Evolutionary conservation across 2,888 invertebrate species (phyloP), one percentile per base, ranked within the genome.

Genomic region (Brenthis ino): DNA sequence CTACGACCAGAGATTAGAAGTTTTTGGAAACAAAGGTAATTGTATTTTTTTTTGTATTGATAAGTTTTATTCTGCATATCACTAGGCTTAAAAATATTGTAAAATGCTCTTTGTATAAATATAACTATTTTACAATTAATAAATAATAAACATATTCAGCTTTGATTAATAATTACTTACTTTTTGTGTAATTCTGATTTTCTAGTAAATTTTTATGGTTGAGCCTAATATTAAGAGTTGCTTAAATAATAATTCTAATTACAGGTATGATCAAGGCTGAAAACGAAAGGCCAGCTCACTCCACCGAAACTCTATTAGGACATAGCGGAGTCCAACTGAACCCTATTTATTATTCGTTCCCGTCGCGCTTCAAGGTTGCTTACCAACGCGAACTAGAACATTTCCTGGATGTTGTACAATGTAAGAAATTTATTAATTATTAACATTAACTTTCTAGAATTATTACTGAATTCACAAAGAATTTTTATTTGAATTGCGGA

Each of bases 1-100:
- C 1, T 96, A 96, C 76, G 96, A 96, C 74, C 95, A 95, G 81
- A 90, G 96, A 72, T 79, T 95, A 0, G 96, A 96, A 86, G 94
- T 93, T 12, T 95, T 95, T 74, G 95, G 95, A 57, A 89, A 93
- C 20, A 93, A 93, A 77, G 95, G 67, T 68, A 48, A 20, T 51
- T 8, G n/a, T 56, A n/a, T 14, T 12, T 5, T 33, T 20, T 6
- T 63, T 50, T 24, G 16, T 37, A 20, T 13, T 54, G 11, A 14
- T 13, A 33, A 3, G 1, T 53, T 13, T 16, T 8, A 16, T 11
- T 13, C 20, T 63, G 37, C 8, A 43, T 43, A 11, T 43, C 37
- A 43, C 2, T 43, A 43, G 2, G 11, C 37, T 43, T 43, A 11
- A 43, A 43, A 43, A 43, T 43, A 43, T 43, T 11, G 8, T 43